Conservation (phyloP, 2,113 vertebrate genomes). For the Sitta europaea region DNA sequence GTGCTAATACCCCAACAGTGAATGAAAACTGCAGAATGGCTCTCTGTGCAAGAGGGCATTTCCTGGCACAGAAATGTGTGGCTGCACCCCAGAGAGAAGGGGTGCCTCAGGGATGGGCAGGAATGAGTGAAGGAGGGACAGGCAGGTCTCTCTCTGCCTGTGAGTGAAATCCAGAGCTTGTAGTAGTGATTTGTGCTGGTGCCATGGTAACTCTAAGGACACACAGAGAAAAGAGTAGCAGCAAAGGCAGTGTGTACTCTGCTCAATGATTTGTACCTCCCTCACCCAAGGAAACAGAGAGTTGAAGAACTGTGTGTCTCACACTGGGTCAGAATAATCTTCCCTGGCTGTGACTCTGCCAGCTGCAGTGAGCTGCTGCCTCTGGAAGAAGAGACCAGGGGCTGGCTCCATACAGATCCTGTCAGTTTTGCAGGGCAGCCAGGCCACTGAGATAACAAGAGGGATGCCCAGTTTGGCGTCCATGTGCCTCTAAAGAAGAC, state of each 20-base stretch:
- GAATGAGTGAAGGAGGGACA: background rate
- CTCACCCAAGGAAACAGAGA: background rate
- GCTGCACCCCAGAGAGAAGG: background rate
- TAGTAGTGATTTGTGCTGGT: background rate
- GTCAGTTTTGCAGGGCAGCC: background rate
- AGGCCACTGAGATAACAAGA: background rate
- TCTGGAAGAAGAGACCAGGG: background rate
- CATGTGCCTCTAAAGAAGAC: background rate
- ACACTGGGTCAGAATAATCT: background rate
- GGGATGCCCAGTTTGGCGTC: background rate
- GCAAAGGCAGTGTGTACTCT: background rate
- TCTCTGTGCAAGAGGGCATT: background rate
- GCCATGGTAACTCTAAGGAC: background rate
- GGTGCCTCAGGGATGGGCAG: background rate
- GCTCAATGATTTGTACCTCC: background rate
- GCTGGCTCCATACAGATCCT: background rate
- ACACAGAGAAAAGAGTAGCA: background rate
- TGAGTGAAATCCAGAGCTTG: background rate
- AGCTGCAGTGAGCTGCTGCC: background rate
- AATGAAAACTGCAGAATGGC: background rate
- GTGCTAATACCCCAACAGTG: background rate
- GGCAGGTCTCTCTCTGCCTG: background rate
- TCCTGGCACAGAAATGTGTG: background rate
- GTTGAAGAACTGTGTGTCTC: accelerated
- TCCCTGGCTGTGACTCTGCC: background rate